phyloP scores from a whole-genome alignment of 1,140 invertebrate genomes.

The Drosophila equinoxialis region DNA sequence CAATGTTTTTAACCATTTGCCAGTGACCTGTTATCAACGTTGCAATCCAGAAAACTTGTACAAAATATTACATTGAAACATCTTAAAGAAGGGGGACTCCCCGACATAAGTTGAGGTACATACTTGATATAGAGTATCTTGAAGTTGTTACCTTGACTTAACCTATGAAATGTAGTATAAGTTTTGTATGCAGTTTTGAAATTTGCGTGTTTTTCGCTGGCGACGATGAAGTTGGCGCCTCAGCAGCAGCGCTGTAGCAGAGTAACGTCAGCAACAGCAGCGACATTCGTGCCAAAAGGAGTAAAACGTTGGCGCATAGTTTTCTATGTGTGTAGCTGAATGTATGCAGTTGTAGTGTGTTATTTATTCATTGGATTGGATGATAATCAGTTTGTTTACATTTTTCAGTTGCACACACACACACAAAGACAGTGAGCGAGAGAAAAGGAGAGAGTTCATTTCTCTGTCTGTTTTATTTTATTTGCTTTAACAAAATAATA shows the following conservation, averaged over 20 bases:
- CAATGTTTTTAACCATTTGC: too few relatives aligned
- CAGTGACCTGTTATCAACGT: too few relatives aligned
- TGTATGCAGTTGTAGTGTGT: conserved; percentile 49
- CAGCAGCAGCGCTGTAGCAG: background rate
- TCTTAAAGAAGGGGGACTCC: too few relatives aligned
- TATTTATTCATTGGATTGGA: conserved; percentile 82
- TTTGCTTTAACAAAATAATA: conserved; percentile 79
- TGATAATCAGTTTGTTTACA: conserved; percentile 83
- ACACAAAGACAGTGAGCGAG: conserved; percentile 2
- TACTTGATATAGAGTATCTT: background rate
- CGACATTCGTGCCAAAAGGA: conserved; percentile 53
- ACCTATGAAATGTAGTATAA: background rate
- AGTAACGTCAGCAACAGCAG: background rate
- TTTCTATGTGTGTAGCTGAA: background rate
- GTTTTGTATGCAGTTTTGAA: background rate
- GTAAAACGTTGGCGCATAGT: conserved; percentile 41
- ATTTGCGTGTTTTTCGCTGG: conserved; percentile 14
- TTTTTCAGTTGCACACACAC: conserved; percentile 74
- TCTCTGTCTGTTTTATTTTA: conserved; percentile 70
- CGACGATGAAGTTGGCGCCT: conserved; percentile 30
- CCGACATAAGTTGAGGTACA: background rate
- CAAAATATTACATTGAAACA: too few relatives aligned
- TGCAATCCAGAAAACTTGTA: too few relatives aligned
- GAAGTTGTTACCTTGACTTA: background rate
- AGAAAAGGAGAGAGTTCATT: conserved; percentile 48